These are phyloP conservation scores for Noctua comes DNA, from an alignment of 2,888 invertebrate genomes.

Conservation along the genomic window DNA sequence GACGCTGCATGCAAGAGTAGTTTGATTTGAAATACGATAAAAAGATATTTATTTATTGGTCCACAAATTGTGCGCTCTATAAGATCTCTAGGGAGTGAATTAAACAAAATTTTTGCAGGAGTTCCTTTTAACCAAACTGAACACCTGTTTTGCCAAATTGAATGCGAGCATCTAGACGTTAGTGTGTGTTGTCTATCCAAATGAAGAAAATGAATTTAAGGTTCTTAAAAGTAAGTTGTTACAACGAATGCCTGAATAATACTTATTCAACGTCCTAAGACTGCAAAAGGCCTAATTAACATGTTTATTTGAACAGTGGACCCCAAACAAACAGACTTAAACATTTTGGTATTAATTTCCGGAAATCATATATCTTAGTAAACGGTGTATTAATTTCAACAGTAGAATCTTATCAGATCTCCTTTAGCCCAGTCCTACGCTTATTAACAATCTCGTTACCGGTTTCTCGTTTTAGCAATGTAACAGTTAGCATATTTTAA, in stretches of 20 bases:
- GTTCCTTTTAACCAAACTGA: background rate
- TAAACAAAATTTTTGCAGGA: background rate
- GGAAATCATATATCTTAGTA: constrained; percentile 34
- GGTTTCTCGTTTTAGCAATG: constrained; percentile 39
- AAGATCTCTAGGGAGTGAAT: background rate
- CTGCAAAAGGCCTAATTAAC: background rate
- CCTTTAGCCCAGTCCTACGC: constrained; percentile 34
- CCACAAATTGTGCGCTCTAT: background rate
- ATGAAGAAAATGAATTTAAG: too few species aligned
- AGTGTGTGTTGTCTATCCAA: too few species aligned
- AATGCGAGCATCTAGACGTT: too few species aligned
- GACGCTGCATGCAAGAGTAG: background rate
- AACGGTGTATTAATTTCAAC: constrained; percentile 37
- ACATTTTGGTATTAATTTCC: constrained; percentile 8
- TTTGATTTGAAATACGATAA: background rate
- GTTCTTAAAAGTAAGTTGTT: too few species aligned
- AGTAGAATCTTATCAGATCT: constrained; percentile 42
- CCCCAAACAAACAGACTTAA: background rate
- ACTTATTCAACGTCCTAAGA: background rate
- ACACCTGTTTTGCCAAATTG: too few species aligned
- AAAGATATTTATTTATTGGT: background rate
- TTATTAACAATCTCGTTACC: constrained; percentile 32
- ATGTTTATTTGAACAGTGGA: background rate
- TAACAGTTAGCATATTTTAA: constrained; percentile 39
- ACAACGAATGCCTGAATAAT: background rate